These are phyloP conservation scores for Romanomermis culicivorax DNA, from an alignment of 2,888 invertebrate species.

Conservation along the genomic window DNA sequence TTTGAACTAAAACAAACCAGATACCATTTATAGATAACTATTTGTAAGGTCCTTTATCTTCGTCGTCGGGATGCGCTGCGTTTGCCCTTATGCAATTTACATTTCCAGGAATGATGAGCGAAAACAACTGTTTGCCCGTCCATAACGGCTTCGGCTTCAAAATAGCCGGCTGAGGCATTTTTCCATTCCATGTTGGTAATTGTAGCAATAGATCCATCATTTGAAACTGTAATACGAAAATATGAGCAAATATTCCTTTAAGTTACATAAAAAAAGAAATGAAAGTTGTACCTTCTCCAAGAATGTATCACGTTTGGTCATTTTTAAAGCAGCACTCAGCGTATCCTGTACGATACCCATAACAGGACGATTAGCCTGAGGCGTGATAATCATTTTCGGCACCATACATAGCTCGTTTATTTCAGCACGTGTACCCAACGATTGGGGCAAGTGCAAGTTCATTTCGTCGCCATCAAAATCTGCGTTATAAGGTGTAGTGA, in stretches of 20 bases:
- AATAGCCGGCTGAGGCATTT: constrained; percentile 87
- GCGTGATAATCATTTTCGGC: constrained; percentile 91
- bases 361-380: constrained; percentile 92
- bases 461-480: constrained; percentile 99
- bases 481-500: constrained; percentile 98
- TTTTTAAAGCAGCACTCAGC: constrained; percentile 86
- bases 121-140: constrained; percentile 96
- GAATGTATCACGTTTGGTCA: constrained; percentile 97
- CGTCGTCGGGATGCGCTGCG: constrained; percentile 95
- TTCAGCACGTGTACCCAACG: constrained; percentile 92
- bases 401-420: constrained; percentile 92
- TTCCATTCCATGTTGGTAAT: constrained; percentile 95
- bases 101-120: constrained; percentile 81
- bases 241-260: too few relatives aligned
- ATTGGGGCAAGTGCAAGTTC: constrained; percentile 95
- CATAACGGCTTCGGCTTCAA: constrained; percentile 67
- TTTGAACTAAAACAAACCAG: too few relatives aligned
- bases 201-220: constrained; percentile 99
- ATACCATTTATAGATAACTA: too few relatives aligned
- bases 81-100: constrained; percentile 94
- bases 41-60: constrained; percentile 90
- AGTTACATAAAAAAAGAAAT: neutral
- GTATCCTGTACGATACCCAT: constrained; percentile 99
- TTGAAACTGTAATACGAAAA: constrained; percentile 44
- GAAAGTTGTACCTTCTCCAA: constrained; percentile 48